Base-by-base conservation (phyloP, 2,113 vertebrate species). In the Boleophthalmus pectinirostris region DNA sequence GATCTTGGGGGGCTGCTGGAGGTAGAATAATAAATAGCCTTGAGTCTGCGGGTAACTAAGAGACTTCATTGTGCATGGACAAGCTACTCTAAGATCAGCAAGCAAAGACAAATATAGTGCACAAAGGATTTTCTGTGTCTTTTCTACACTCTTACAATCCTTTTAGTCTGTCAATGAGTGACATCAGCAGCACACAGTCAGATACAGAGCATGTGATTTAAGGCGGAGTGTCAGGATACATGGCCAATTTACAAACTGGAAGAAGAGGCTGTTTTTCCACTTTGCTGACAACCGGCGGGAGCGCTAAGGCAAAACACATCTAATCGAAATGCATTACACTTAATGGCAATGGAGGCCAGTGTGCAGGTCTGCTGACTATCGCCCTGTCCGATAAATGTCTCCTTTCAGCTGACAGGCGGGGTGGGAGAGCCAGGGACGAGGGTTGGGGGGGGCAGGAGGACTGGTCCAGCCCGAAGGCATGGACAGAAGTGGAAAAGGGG, bases 281-380 rank as follows among this genome's bases (percentile, higher is more conserved):
- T 81, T 47, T 72, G 72, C 75, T 85, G 81, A 85, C 77, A 83
- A 79, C 73, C 29, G 24, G 58, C 3, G 35, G 65, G 72, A 10
- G 12, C 57, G 73, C 67, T 75, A 77, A 75, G 61, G 60, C 76
- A 84, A 87, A 84, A 88, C 75, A 76, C 75, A 84, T 78, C 89
- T 79, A 83, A 90, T 91, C 82, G 78, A 88, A 88, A 90, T 2
- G 54, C 87, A 90, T 90, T 89, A 89, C 80, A 78, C 81, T 83
- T 85, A 89, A 90, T 86, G 83, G 78, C 83, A 82, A 81, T 70
- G 75, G 74, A 82, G 77, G 86, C 79, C 76, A 80, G 79, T 66
- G 76, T 81, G 81, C 79, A 82, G 79, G 87, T 89, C 88, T 84
- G 83, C 82, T 88, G 89, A 89, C 86, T 79, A 77, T 80, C 60